Evolutionary conservation across 2,888 invertebrate species (phyloP).

Genomic region (Busseola fusca): DNA sequence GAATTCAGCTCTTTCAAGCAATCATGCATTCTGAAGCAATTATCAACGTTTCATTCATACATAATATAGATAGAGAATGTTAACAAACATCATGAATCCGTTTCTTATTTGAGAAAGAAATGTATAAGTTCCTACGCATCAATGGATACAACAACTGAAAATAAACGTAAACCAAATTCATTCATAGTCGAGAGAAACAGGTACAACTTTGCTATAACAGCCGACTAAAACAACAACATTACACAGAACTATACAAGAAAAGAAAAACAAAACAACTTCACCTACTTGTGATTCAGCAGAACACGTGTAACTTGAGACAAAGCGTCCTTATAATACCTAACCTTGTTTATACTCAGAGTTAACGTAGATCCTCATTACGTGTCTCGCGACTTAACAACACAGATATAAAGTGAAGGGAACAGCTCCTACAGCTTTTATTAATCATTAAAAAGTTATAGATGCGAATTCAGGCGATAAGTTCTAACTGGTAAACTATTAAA

Average conservation of each 20-base stretch:
- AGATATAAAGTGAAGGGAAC: conserved; percentile 48
- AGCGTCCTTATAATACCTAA: conserved; percentile 45
- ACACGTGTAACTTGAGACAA: conserved; percentile 46
- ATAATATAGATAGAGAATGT: too few relatives aligned
- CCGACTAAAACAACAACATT: conserved; percentile 21
- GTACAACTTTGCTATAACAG: background rate
- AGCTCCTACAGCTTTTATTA: conserved; percentile 36
- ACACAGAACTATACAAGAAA: conserved; percentile 15
- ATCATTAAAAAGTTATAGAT: conserved; percentile 46
- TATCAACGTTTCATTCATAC: too few relatives aligned
- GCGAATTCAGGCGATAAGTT: conserved; percentile 28
- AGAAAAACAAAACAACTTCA: conserved; percentile 33
- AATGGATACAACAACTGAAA: background rate
- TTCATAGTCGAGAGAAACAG: conserved; percentile 4
- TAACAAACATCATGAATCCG: background rate
- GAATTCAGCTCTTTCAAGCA: too few relatives aligned
- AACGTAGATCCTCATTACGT: conserved; percentile 57
- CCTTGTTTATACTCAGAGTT: conserved; percentile 58
- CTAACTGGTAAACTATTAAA: conserved; percentile 17
- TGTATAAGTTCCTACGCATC: background rate
- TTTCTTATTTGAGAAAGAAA: background rate
- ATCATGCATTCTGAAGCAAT: too few relatives aligned
- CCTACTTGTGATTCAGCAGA: conserved; percentile 41
- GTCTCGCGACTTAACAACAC: conserved; percentile 30
- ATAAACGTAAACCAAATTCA: background rate